Percentiles rank a stretch among this genome's conserved stretches.
Conservation (phyloP, 1,140 invertebrate genomes). For the Psilanteris sp. region DNA sequence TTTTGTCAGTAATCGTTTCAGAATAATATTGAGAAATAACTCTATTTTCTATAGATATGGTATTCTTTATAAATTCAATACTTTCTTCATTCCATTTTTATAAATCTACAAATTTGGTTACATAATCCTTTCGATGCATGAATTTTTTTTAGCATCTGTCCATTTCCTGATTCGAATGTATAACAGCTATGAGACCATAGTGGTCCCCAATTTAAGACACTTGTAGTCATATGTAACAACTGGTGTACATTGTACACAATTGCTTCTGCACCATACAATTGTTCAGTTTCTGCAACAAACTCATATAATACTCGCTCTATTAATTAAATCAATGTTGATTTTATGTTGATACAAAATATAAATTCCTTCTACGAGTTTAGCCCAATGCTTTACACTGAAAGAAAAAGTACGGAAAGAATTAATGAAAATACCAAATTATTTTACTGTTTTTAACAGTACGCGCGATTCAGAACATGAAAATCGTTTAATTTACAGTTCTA, state of each 20-base stretch:
- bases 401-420: too few species aligned
- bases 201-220: background rate
- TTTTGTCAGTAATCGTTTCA: background rate
- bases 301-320: background rate
- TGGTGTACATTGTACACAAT: background rate
- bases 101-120: background rate
- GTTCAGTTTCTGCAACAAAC: background rate
- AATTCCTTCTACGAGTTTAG: background rate
- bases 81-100: background rate
- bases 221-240: background rate
- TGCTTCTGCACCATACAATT: background rate
- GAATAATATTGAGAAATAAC: background rate
- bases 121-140: background rate
- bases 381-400: background rate
- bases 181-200: background rate
- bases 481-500: too few species aligned
- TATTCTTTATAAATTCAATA: background rate
- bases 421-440: too few species aligned
- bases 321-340: background rate
- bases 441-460: too few species aligned
- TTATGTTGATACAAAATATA: background rate
- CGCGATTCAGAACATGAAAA: too few species aligned
- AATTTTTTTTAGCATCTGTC: slow-evolving; percentile 1
- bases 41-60: background rate
- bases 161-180: background rate